A percentile compares a stretch with the other conserved stretches of the same genome.
Conservation (phyloP, 2,888 invertebrate species). For the Colletes collaris region DNA sequence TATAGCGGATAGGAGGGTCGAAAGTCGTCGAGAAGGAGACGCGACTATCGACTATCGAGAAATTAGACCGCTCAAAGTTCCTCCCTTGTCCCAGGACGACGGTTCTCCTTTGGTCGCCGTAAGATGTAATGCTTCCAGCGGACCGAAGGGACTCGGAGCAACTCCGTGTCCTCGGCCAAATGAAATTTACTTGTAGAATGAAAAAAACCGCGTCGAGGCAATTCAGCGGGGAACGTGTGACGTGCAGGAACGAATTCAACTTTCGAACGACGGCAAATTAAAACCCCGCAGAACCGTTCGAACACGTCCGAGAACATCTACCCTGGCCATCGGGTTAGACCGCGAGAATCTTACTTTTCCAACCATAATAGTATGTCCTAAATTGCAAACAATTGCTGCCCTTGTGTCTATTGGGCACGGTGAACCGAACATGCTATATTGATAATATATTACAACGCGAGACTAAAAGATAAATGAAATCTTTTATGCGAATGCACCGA, state of each 20-base stretch:
- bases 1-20: slow-evolving; percentile 14
- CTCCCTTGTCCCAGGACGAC: slow-evolving; percentile 40
- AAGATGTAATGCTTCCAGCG: slow-evolving; percentile 46
- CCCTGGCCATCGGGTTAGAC: no score
- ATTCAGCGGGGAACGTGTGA: slow-evolving; percentile 21
- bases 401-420: no score
- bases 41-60: slow-evolving; percentile 49
- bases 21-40: slow-evolving; percentile 39
- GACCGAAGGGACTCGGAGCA: slow-evolving; percentile 40
- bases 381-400: no score
- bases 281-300: no score
- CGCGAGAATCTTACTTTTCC: no score
- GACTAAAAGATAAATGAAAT: no score
- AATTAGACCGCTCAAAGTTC: slow-evolving; percentile 65
- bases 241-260: slow-evolving; percentile 1
- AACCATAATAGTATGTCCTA: no score
- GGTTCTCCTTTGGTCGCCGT: slow-evolving; percentile 35
- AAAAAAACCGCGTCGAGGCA: slow-evolving; percentile 1
- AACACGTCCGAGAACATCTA: no score
- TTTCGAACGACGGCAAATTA: slow-evolving; percentile 28
- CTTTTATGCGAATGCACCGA: not conserved
- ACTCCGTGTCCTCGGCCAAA: slow-evolving; percentile 29
- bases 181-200: slow-evolving; percentile 42
- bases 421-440: no score
- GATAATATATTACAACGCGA: no score